Percentiles rank a stretch among this genome's conserved stretches.
These are phyloP conservation scores for Copsychus sechellarum DNA, from an alignment of 2,113 vertebrate genomes.

Conservation along the genomic window DNA sequence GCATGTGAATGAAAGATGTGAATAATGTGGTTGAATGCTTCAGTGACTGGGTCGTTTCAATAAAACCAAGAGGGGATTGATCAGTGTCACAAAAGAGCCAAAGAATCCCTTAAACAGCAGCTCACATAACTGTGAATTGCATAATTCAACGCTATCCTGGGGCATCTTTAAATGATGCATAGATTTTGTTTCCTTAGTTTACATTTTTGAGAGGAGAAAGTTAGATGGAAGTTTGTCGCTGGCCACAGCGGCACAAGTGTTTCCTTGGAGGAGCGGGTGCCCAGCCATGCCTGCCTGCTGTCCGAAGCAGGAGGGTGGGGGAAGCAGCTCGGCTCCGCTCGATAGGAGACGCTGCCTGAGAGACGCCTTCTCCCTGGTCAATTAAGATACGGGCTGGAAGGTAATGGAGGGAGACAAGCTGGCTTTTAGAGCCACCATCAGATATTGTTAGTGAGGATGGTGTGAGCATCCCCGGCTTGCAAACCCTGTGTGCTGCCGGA, in stretches of 20 bases:
- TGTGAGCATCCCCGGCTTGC: neutral
- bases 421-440: neutral
- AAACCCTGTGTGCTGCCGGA: neutral
- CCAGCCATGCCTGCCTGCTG: neutral
- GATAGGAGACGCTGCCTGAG: neutral
- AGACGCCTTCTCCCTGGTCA: neutral
- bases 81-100: constrained; percentile 58
- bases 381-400: neutral
- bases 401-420: neutral
- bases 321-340: neutral
- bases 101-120: constrained; percentile 68
- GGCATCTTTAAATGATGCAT: constrained; percentile 78
- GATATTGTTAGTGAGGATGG: neutral
- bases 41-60: constrained; percentile 50
- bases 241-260: neutral
- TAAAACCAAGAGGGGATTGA: constrained; percentile 43
- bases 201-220: constrained; percentile 57
- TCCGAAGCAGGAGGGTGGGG: neutral
- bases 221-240: constrained; percentile 35
- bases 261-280: neutral
- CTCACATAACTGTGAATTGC: constrained; percentile 62
- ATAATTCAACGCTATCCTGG: constrained; percentile 77
- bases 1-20: constrained; percentile 38
- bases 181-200: constrained; percentile 73
- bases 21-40: constrained; percentile 42